Evolutionary conservation across 1,140 invertebrate species (phyloP), one percentile per base, ranked within the genome.

Genomic region (Leptonema lineaticorne): DNA sequence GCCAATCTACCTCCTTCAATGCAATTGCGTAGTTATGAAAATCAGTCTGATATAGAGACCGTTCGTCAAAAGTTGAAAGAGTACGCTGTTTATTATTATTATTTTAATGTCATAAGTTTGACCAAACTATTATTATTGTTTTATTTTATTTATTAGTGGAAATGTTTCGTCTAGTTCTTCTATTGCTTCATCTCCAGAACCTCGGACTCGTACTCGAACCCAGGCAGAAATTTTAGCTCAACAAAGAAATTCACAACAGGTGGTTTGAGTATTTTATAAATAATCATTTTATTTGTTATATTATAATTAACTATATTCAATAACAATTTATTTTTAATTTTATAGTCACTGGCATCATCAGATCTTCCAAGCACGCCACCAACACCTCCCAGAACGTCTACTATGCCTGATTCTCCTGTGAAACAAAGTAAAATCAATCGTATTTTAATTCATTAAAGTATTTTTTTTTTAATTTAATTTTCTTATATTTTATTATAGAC

Each of bases 1-100:
- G 95, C 96, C n/a, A 86, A 87, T 74, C 81, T 97, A 67, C 92
- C 93, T 22, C 95, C 95, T 5, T 92, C 89, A 75, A 84, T 94
- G 78, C 95, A 97, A 79, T 83, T 96, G 0, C 83, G 93, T 27
- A 92, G 92, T 74, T 94, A 94, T 76, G 90, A 92, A 70, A 85
- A 87, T 68, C 64, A 71, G 22, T 59, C 67, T 20, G 46, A 60
- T 67, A 76, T 76, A n/a, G 77, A 80, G 48, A 81, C 81, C 75
- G 81, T 82, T 73, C 68, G 63, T 8, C 53, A 71, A 29, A 71
- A 68, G 24, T 64, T 74, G 28, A 29, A 26, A 53, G 28, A 27
- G 58, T 46, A 46, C 33, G 14, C 14, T 26, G 30, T 50, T 22
- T 50, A 20, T 50, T 45, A 45, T 45, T 45, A 45, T 45, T 45